These are phyloP conservation scores for Spisula solida DNA, from an alignment of 2,888 invertebrate genomes.

Conservation along the genomic window DNA sequence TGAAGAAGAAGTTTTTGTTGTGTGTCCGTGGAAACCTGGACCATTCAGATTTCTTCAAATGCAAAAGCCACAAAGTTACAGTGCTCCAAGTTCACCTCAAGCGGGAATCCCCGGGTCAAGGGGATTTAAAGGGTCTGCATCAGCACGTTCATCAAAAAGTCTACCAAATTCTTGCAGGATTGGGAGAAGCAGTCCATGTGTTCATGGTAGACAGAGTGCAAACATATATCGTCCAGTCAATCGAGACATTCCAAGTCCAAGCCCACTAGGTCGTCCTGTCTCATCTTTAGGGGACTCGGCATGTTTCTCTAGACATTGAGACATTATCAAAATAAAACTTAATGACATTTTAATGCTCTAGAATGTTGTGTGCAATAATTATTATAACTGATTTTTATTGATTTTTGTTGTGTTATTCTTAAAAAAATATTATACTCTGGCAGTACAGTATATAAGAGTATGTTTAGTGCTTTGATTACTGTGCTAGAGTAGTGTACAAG, in stretches of 20 bases:
- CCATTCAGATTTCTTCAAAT: slow-evolving; percentile 67
- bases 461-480: too few relatives aligned
- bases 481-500: too few relatives aligned
- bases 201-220: not conserved
- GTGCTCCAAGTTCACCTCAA: slow-evolving; percentile 48
- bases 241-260: not conserved
- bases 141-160: slow-evolving; percentile 6
- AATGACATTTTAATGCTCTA: not conserved
- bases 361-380: not conserved
- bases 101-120: not conserved
- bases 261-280: not conserved
- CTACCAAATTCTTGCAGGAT: not conserved
- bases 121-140: not conserved
- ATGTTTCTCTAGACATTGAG: not conserved
- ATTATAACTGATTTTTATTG: not conserved
- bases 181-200: slow-evolving; percentile 1
- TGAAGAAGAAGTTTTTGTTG: slow-evolving; percentile 79
- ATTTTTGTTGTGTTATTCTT: not conserved
- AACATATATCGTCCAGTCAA: not conserved
- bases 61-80: slow-evolving; percentile 31
- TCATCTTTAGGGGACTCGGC: not conserved
- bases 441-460: too few relatives aligned
- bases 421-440: not conserved
- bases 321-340: not conserved
- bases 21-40: slow-evolving; percentile 81